Evolutionary conservation across 1,140 invertebrate species (phyloP).

Genomic region (Calosoma granatense): DNA sequence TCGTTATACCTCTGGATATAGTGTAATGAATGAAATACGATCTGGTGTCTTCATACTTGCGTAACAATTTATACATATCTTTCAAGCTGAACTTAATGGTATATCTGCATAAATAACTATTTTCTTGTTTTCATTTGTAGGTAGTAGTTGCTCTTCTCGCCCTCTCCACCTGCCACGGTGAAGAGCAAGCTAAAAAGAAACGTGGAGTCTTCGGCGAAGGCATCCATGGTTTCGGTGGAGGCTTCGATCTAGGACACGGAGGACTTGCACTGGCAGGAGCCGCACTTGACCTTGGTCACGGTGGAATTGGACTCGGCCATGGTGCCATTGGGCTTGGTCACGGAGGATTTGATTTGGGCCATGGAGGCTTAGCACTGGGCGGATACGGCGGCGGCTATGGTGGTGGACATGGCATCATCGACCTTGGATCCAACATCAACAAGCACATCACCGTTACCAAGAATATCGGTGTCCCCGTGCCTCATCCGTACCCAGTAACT

Average conservation of each 20-base stretch:
- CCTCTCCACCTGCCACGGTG: neutral
- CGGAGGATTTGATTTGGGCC: neutral
- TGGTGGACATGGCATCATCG: neutral
- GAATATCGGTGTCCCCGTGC: neutral
- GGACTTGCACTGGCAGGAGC: neutral
- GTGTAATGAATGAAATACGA: no score
- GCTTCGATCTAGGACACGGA: neutral
- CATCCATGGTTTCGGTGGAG: neutral
- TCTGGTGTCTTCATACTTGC: no score
- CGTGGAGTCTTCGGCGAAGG: neutral
- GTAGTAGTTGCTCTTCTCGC: no score
- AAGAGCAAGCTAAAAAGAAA: slow-evolving; percentile 8
- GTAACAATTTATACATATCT: no score
- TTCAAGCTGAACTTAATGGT: no score
- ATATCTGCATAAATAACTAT: no score
- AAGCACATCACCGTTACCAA: neutral
- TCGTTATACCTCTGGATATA: no score
- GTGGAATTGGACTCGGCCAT: neutral
- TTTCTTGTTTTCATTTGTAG: no score
- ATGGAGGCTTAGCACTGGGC: neutral
- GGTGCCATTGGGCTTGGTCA: neutral
- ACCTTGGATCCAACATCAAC: neutral
- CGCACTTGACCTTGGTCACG: neutral
- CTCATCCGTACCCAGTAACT: neutral
- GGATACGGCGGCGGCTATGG: neutral